Conservation (phyloP, 2,888 invertebrate genomes). For the Stenolophus ochropezus region DNA sequence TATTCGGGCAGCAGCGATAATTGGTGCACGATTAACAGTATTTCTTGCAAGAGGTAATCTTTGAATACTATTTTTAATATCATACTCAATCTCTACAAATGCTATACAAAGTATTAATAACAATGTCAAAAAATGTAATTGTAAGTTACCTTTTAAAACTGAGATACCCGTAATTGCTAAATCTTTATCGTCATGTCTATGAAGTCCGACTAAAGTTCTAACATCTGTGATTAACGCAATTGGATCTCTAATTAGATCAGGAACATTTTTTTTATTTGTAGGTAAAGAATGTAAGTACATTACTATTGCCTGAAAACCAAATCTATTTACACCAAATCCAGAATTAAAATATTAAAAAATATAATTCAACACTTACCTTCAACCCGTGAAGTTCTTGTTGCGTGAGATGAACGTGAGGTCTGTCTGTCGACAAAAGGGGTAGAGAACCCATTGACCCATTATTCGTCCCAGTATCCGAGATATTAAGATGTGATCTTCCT, state of each 20-base stretch:
- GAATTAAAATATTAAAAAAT: neutral
- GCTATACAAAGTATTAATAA: conserved; percentile 1
- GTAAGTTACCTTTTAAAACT: conserved; percentile 75
- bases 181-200: conserved; percentile 89
- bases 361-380: conserved; percentile 78
- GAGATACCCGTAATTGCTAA: conserved; percentile 89
- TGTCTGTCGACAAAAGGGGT: conserved; percentile 69
- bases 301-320: conserved; percentile 82
- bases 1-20: conserved; percentile 53
- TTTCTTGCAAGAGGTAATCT: conserved; percentile 61
- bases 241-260: conserved; percentile 91
- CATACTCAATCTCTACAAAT: conserved; percentile 39
- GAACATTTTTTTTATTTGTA: conserved; percentile 92
- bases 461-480: conserved; percentile 62
- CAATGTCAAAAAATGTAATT: neutral
- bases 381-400: conserved; percentile 87
- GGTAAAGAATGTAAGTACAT: conserved; percentile 94
- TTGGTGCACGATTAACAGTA: conserved; percentile 59
- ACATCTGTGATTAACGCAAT: conserved; percentile 93
- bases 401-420: conserved; percentile 84
- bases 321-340: conserved; percentile 10
- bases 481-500: conserved; percentile 86
- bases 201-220: conserved; percentile 89
- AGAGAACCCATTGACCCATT: neutral
- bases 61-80: conserved; percentile 53